Conservation (phyloP, 2,113 vertebrate genomes). For the Cichladusa arquata region DNA sequence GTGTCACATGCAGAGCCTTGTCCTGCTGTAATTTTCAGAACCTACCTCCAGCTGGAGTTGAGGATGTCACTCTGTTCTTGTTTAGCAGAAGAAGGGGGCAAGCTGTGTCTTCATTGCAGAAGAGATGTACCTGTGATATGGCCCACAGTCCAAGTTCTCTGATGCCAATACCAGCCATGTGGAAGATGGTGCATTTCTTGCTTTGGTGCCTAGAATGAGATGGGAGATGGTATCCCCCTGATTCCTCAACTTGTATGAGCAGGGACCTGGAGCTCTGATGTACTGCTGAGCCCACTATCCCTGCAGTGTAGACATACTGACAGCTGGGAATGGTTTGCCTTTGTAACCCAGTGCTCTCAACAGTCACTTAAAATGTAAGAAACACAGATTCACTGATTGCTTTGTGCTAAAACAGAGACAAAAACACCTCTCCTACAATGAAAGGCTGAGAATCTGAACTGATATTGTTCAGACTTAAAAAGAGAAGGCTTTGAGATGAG, state of each 20-base stretch:
- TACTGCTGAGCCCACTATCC: rapidly evolving
- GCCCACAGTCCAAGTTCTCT: not conserved
- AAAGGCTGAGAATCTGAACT: not conserved
- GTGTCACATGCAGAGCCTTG: not conserved
- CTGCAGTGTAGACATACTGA: not conserved
- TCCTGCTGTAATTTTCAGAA: not conserved
- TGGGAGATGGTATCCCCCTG: rapidly evolving
- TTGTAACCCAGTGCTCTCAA: not conserved
- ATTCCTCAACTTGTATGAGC: not conserved
- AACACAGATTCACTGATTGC: not conserved
- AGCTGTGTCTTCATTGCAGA: not conserved
- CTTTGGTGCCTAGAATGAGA: not conserved
- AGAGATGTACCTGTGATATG: not conserved
- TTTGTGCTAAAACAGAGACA: not conserved
- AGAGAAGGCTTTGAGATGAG: not conserved
- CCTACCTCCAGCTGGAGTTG: not conserved
- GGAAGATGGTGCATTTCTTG: not conserved
- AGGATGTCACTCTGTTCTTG: not conserved
- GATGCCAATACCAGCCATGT: not conserved
- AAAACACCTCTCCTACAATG: not conserved
- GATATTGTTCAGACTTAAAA: not conserved
- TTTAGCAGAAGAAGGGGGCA: not conserved
- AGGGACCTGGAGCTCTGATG: rapidly evolving
- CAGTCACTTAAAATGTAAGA: not conserved
- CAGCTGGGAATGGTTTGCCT: not conserved